Conservation (phyloP, 1,140 invertebrate genomes). For the Calliphora vicina region DNA sequence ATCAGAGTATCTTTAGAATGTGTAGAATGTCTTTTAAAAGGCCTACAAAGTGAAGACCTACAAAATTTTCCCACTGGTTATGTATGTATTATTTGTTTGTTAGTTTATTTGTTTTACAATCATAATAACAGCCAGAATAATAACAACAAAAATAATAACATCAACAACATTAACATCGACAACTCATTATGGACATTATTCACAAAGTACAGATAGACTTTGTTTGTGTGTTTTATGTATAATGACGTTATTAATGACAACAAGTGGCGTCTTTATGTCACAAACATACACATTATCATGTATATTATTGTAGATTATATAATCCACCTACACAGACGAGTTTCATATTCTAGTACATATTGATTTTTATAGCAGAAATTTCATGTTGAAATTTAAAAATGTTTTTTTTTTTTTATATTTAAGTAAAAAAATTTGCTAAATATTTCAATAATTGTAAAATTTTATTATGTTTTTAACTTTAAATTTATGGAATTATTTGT, state of each 20-base stretch:
- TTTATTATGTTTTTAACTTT: no score
- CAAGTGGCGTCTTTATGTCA: not conserved
- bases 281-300: not conserved
- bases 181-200: slow-evolving; percentile 10
- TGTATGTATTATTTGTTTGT: not conserved
- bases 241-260: not conserved
- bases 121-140: not conserved
- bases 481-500: no score
- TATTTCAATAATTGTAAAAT: no score
- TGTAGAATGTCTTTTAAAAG: no score
- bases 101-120: not conserved
- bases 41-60: no score
- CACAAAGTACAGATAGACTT: not conserved
- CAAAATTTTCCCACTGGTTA: no score
- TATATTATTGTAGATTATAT: not conserved
- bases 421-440: no score
- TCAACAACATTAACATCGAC: not conserved
- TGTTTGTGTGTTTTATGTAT: not conserved
- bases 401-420: no score
- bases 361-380: no score
- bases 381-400: no score
- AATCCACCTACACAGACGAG: not conserved
- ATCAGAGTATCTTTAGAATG: no score
- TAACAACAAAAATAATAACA: not conserved
- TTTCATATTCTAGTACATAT: not conserved